These are phyloP conservation scores for Diaperis boleti DNA, from an alignment of 2,888 invertebrate species.

Conservation along the genomic window DNA sequence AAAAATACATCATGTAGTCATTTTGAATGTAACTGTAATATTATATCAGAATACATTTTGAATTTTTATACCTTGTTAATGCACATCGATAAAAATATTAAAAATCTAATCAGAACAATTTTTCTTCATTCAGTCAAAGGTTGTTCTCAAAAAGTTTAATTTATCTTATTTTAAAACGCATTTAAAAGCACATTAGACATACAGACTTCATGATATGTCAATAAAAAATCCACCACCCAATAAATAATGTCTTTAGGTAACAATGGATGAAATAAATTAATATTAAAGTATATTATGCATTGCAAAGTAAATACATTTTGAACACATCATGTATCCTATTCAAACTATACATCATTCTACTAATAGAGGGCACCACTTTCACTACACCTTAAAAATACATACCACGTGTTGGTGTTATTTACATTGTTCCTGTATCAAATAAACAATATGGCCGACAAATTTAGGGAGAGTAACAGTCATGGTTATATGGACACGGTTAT, in stretches of 20 bases:
- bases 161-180: not conserved
- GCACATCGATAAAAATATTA: conserved; percentile 29
- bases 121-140: conserved; percentile 21
- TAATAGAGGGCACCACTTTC: conserved; percentile 5
- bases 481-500: conserved; percentile 37
- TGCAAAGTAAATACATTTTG: conserved; percentile 38
- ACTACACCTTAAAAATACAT: conserved; percentile 35
- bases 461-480: conserved; percentile 26
- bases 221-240: conserved; percentile 26
- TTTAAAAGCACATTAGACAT: not conserved
- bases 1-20: not conserved
- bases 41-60: conserved; percentile 35
- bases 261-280: conserved; percentile 36
- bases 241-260: conserved; percentile 39
- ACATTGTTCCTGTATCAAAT: conserved; percentile 14
- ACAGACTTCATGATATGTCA: conserved; percentile 17
- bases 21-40: conserved; percentile 15
- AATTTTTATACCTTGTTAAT: conserved; percentile 33
- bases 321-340: conserved; percentile 44
- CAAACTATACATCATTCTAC: conserved; percentile 33
- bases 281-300: conserved; percentile 18
- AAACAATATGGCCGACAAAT: conserved; percentile 28
- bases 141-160: conserved; percentile 8
- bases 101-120: conserved; percentile 23
- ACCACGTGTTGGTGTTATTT: conserved; percentile 33